These are phyloP conservation scores for Oxygymnocypris stewartii DNA, from an alignment of 2,113 vertebrate species.

Conservation along the genomic window DNA sequence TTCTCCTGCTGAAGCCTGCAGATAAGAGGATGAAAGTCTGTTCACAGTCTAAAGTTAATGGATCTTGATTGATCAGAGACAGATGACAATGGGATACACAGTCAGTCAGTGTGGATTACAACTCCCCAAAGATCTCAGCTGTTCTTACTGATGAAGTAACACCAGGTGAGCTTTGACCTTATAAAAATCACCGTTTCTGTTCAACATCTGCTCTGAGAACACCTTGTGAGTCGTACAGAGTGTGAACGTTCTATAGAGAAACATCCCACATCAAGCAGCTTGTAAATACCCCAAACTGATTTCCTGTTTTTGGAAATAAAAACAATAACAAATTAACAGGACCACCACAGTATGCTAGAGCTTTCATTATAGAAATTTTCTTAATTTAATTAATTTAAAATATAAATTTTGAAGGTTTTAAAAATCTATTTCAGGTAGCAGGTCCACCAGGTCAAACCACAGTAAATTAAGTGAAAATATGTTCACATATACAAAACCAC, in stretches of 20 bases:
- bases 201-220: conserved; percentile 39
- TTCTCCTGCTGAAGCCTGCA: not conserved
- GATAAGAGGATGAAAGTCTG: not conserved
- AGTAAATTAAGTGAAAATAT: not conserved
- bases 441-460: not conserved
- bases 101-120: not conserved
- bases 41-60: not conserved
- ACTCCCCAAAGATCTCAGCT: conserved; percentile 12
- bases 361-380: conserved; percentile 32
- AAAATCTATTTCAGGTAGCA: not conserved
- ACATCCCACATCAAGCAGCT: conserved; percentile 18
- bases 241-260: conserved; percentile 20
- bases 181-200: conserved; percentile 29
- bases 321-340: conserved; percentile 10
- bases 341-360: not conserved
- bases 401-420: not conserved
- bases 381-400: too few species aligned
- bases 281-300: conserved; percentile 45
- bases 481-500: not conserved
- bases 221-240: conserved; percentile 35
- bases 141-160: conserved; percentile 23
- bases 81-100: not conserved
- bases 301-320: conserved; percentile 36
- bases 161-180: conserved; percentile 37
- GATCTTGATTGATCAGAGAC: conserved; percentile 24